Conservation (phyloP, 2,888 invertebrate species). For the Oxystoma pomonae region DNA sequence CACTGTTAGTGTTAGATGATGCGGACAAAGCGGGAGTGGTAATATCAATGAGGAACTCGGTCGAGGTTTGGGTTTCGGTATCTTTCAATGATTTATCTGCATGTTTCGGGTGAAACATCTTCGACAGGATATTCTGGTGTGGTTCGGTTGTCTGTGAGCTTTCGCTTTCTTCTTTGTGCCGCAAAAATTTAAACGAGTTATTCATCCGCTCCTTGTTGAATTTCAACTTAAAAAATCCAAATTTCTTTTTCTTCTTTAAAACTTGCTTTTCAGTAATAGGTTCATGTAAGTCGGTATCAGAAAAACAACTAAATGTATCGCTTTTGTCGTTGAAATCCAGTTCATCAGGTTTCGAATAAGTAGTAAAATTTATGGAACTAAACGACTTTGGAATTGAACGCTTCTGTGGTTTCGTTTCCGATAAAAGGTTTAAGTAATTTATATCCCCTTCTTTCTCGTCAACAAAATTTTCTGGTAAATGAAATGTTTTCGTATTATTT, state of each 20-base stretch:
- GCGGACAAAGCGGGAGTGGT: conserved; percentile 10
- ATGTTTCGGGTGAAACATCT: conserved; percentile 27
- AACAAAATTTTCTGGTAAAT: conserved; percentile 6
- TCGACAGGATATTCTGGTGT: conserved; percentile 25
- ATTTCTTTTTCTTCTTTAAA: conserved; percentile 20
- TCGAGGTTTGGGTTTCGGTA: conserved; percentile 21
- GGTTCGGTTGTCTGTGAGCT: conserved; percentile 19
- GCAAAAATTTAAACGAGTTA: too few relatives aligned
- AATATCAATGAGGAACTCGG: conserved; percentile 16
- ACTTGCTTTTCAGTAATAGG: conserved; percentile 25
- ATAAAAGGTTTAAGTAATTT: too few relatives aligned
- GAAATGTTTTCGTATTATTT: conserved; percentile 34
- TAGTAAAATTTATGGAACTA: not conserved
- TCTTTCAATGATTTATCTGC: conserved; percentile 22
- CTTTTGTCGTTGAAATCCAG: conserved; percentile 9
- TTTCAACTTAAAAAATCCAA: conserved; percentile 28
- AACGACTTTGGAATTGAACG: not conserved
- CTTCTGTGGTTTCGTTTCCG: not conserved
- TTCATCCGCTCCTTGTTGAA: not conserved
- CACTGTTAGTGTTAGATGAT: conserved; percentile 27
- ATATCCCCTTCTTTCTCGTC: too few relatives aligned
- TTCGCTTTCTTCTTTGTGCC: not conserved
- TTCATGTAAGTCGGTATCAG: conserved; percentile 32
- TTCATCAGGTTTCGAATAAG: not conserved
- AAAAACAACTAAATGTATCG: conserved; percentile 25